Evolutionary conservation across 1,140 invertebrate genomes (phyloP), one percentile per base, ranked within the genome.

Genomic region (Pseudomyrmex sp.): DNA sequence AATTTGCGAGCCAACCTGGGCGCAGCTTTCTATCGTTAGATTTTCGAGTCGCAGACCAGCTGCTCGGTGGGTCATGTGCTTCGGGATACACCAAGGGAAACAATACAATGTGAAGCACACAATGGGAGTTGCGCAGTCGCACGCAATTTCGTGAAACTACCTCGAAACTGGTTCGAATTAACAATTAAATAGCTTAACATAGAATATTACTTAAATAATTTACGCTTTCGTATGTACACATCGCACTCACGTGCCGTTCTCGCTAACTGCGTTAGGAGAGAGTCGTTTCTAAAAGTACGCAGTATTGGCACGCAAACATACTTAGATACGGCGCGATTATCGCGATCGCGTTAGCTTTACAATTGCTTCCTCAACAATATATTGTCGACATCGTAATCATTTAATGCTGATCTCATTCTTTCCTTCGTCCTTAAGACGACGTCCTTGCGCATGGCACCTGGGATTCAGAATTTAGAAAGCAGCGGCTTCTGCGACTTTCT

Each of bases 31-130:
- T 72, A 62, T 58, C 46, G 2, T 89, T 66, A 69, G 5, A 84
- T 50, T 86, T 89, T 90, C 74, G 68, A 90, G 84, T 86, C 79
- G 93, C 93, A 94, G 93, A 91, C 93, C 94, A 94, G 93, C 93
- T 94, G 93, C 93, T 94, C 92, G 91, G 92, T 94, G 93, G 91
- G 88, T 91, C 88, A 75, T 89, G 84, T 79, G 85, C 86, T 90
- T 89, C 85, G 82, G 35, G 35, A 69, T 89, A 87, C 84, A 66
- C 56, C 35, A 77, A 68, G 73, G 80, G 52, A 59, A 85, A 77
- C 46, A 46, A 84, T 62, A 48, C 50, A 54, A 89, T 62, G 66
- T 54, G 18, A 63, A 13, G 13, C 50, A 13, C 50, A 13, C 50
- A 35, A 35, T 35, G 23, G 66, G 63, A 61, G 52, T 80, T 44